These are phyloP conservation scores for Eurytoma californica DNA, from an alignment of 2,888 invertebrate genomes.

Conservation along the genomic window DNA sequence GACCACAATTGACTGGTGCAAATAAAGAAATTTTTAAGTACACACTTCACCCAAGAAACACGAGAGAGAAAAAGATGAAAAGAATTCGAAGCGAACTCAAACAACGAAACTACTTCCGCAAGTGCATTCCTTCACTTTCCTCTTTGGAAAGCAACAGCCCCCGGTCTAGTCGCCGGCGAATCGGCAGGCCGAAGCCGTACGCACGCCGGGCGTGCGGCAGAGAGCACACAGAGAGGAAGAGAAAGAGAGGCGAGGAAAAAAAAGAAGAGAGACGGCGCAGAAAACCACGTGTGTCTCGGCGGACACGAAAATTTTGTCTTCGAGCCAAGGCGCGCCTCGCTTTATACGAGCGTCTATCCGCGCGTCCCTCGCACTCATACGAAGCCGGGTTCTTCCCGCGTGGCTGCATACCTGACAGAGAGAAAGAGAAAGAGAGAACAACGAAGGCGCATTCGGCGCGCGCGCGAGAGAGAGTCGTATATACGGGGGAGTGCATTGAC, in stretches of 20 bases:
- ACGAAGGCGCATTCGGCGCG: slow-evolving; percentile 16
- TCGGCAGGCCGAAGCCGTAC: too few species aligned
- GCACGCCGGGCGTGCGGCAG: too few species aligned
- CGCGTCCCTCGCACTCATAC: neutral
- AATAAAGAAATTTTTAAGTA: too few species aligned
- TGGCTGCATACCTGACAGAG: slow-evolving; percentile 47
- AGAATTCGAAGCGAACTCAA: too few species aligned
- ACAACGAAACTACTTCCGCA: too few species aligned
- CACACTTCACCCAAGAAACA: too few species aligned
- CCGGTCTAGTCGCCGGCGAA: too few species aligned
- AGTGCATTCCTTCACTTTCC: too few species aligned
- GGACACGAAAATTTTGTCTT: slow-evolving; percentile 38
- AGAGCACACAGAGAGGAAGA: too few species aligned
- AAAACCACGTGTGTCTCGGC: neutral
- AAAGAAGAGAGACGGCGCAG: neutral
- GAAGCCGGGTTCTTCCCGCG: slow-evolving; percentile 44
- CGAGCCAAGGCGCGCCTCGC: slow-evolving; percentile 2
- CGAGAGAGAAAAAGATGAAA: too few species aligned
- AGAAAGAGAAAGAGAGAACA: slow-evolving; percentile 14
- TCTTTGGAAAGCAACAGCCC: too few species aligned
- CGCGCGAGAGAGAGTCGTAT: neutral
- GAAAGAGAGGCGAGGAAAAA: neutral
- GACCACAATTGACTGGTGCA: too few species aligned
- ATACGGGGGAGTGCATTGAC: slow-evolving; percentile 68
- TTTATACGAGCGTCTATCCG: neutral